Evolutionary conservation across 2,888 invertebrate genomes (phyloP), one percentile per base, ranked within the genome.

Genomic region (Drosophila anomalata): DNA sequence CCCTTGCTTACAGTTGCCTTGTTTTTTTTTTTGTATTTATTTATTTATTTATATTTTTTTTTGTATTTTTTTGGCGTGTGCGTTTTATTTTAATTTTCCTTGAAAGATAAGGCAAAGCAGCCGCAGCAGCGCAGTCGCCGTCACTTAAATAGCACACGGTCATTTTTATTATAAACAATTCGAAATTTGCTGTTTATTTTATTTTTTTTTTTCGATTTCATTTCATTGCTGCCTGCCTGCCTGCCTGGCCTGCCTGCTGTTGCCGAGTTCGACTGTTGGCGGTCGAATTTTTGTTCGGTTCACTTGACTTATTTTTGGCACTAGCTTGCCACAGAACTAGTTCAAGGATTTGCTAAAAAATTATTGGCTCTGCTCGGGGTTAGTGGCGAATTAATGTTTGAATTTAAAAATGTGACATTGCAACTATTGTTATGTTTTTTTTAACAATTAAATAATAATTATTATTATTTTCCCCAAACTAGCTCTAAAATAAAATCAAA

Each of bases 161-260:
- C 91, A 90, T 86, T 89, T 88, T 87, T 90, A 89, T 90, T 89
- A 89, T 87, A 88, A 87, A 87, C 85, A 85, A 77, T 83, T 84
- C 76, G 77, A 85, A 77, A 77, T 77, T 73, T 75, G 69, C 68
- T 74, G 41, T 41, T 48, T 20, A 14, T 9, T 26, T 14, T 59
- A 52, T 55, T 41, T 56, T 52, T 58, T 52, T 58, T 65, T 69
- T 42, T 17, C 20, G 3, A 60, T 69, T 79, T 71, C 65, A 65
- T 63, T 63, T 63, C 63, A 52, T 68, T 67, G 57, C 72, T 33
- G 31, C 31, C 31, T 31, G 31, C 31, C 31, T 8, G 33, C 31
- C 11, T 9, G 31, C 73, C 31, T 8, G 33, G n/a, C 31, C 31
- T 33, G 31, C 31, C 11, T 9, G 31, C 73, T 86, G 73, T 84